Conservation (phyloP, 1,140 invertebrate species). For the Nasonia giraulti region DNA sequence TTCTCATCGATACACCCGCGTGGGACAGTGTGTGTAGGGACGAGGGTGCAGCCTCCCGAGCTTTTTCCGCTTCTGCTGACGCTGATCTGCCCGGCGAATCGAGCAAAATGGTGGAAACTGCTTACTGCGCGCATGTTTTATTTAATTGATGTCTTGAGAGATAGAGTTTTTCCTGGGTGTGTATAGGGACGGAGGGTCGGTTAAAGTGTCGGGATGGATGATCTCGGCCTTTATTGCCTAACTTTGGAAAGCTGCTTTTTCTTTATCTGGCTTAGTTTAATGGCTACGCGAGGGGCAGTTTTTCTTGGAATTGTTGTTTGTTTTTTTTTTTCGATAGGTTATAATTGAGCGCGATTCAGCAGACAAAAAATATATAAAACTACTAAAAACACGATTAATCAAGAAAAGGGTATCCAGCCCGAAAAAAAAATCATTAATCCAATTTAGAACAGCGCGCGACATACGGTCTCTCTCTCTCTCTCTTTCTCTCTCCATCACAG, state of each 20-base stretch:
- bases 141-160: background rate
- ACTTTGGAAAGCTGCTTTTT: background rate
- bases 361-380: background rate
- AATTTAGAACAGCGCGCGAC: background rate
- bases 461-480: background rate
- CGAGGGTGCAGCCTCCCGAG: constrained; percentile 54
- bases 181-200: too few species aligned
- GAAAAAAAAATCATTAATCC: constrained; percentile 11
- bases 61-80: constrained; percentile 4
- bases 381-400: constrained; percentile 25
- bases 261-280: background rate
- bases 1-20: constrained; percentile 59
- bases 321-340: too few species aligned
- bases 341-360: too few species aligned
- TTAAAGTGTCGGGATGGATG: too few species aligned
- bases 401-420: background rate
- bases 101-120: constrained; percentile 54
- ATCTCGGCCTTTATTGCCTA: too few species aligned
- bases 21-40: too few species aligned
- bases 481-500: background rate
- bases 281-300: too few species aligned
- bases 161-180: background rate
- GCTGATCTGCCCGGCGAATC: background rate
- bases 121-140: constrained; percentile 14
- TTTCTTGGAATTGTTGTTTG: too few species aligned